phyloP scores from a whole-genome alignment of 1,140 invertebrate species.

The Sipha flava region DNA sequence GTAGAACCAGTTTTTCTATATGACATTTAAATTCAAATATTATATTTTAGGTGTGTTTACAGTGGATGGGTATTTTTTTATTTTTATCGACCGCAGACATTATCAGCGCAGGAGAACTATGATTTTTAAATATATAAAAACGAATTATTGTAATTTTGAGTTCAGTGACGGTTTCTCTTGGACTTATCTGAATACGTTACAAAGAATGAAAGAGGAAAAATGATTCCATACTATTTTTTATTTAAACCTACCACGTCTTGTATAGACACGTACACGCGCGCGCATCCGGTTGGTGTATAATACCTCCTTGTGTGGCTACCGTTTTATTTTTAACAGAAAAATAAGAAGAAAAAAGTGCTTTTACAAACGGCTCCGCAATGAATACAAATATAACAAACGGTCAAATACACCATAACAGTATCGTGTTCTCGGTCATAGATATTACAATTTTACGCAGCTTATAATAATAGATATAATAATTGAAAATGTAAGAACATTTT shows the following conservation, averaged over 20 bases:
- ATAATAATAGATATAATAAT: neutral
- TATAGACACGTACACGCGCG: neutral
- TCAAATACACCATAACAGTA: neutral
- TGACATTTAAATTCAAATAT: too few relatives aligned
- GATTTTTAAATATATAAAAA: neutral
- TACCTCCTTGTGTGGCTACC: conserved; percentile 22
- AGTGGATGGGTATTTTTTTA: neutral
- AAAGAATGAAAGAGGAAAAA: neutral
- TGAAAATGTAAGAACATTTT: too few relatives aligned
- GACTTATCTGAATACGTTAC: neutral
- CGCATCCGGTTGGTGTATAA: conserved; percentile 3
- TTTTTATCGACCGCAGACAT: neutral
- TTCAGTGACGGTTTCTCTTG: neutral
- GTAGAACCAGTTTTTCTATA: too few relatives aligned
- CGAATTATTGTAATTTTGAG: neutral
- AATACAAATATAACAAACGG: neutral
- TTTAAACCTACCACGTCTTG: neutral
- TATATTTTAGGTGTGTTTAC: too few relatives aligned
- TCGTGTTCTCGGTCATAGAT: neutral
- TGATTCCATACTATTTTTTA: neutral
- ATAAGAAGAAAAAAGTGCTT: neutral
- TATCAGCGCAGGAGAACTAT: neutral
- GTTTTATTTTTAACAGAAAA: conserved; percentile 17
- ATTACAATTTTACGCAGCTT: neutral
- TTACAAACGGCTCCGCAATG: neutral